These are phyloP conservation scores for Buathra laborator DNA, from an alignment of 2,888 invertebrate genomes.

Conservation along the genomic window DNA sequence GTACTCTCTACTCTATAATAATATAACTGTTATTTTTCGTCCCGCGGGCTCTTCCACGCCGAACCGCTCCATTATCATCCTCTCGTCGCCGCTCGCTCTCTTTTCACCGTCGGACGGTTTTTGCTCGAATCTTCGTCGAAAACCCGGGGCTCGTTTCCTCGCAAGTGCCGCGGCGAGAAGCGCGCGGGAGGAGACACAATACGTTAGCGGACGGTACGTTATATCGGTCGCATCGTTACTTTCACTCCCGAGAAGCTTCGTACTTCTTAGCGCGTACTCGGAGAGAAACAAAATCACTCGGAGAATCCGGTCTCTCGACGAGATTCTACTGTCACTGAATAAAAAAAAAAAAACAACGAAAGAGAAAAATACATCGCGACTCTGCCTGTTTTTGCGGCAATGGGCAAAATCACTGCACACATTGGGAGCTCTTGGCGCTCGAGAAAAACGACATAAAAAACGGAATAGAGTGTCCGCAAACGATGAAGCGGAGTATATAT, in stretches of 20 bases:
- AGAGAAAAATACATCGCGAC: conserved; percentile 7
- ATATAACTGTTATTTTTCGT: conserved; percentile 83
- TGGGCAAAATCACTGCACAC: conserved; percentile 77
- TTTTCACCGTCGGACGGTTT: conserved; percentile 64
- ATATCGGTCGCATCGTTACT: conserved; percentile 82
- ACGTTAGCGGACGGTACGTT: conserved; percentile 80
- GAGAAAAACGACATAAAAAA: conserved; percentile 43
- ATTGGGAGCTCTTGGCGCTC: conserved; percentile 56
- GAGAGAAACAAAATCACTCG: conserved; percentile 42
- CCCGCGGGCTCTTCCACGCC: conserved; percentile 67
- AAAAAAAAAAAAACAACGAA: conserved; percentile 1
- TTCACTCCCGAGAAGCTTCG: conserved; percentile 67
- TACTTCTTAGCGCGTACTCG: conserved; percentile 38
- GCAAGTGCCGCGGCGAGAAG: conserved; percentile 77
- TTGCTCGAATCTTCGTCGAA: conserved; percentile 55
- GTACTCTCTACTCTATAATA: conserved; percentile 34
- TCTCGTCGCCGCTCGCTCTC: conserved; percentile 60
- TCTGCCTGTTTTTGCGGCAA: conserved; percentile 71
- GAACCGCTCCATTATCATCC: conserved; percentile 70
- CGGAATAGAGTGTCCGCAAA: not conserved
- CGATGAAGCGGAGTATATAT: not conserved
- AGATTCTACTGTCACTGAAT: conserved; percentile 38
- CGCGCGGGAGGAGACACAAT: conserved; percentile 76
- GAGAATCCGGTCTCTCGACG: conserved; percentile 54
- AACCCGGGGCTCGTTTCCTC: conserved; percentile 72